Evolutionary conservation across 1,140 invertebrate genomes (phyloP).

Genomic region (Bombus terrestris): DNA sequence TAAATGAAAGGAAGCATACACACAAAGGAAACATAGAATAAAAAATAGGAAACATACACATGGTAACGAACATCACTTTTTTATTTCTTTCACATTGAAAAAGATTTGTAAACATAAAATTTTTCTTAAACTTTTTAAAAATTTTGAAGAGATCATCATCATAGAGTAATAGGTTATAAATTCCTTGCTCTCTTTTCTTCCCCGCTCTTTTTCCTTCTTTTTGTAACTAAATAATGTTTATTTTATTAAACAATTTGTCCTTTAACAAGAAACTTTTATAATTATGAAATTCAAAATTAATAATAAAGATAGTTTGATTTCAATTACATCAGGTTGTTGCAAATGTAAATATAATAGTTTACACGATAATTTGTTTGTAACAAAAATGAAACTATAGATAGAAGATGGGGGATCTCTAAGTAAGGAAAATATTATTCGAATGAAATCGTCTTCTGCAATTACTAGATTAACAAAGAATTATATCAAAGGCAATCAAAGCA

Average conservation of each 20-base stretch:
- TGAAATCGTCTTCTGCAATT: not conserved
- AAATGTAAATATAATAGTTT: not conserved
- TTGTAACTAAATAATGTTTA: slow-evolving; percentile 12
- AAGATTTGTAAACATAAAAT: slow-evolving; percentile 46
- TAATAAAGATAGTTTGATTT: not conserved
- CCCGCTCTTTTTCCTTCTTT: too few species aligned
- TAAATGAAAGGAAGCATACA: not conserved
- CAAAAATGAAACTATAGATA: not conserved
- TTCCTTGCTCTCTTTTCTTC: not conserved
- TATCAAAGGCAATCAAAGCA: not conserved
- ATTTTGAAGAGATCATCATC: slow-evolving; percentile 26
- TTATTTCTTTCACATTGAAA: slow-evolving; percentile 38
- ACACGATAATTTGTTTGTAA: not conserved
- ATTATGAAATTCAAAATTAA: not conserved
- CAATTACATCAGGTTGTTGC: not conserved
- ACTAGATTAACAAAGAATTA: slow-evolving; percentile 12
- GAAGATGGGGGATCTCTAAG: not conserved
- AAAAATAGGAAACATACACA: not conserved
- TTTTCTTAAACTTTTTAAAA: slow-evolving; percentile 18
- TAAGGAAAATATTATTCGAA: not conserved
- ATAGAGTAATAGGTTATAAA: not conserved
- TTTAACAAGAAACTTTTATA: not conserved
- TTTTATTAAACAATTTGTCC: not conserved
- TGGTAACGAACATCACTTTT: slow-evolving; percentile 31
- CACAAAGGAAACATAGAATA: not conserved